phyloP scores from a whole-genome alignment of 1,140 invertebrate species.

The Drosophila azteca region DNA sequence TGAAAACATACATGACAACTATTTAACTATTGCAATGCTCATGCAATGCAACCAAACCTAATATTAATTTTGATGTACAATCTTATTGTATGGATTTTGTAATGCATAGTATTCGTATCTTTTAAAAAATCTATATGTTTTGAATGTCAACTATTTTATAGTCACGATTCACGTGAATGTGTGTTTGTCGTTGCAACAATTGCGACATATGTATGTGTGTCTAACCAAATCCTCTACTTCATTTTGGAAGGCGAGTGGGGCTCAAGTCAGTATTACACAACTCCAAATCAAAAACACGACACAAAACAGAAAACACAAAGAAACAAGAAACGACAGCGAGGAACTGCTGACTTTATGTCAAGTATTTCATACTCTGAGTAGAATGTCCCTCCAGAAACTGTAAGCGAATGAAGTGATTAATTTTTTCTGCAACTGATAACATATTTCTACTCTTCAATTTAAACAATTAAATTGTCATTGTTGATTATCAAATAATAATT shows the following conservation, averaged over 20 bases:
- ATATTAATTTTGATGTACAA: constrained; percentile 49
- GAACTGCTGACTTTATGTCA: constrained; percentile 45
- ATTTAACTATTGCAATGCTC: constrained; percentile 63
- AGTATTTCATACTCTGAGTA: constrained; percentile 62
- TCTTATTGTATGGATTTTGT: constrained; percentile 52
- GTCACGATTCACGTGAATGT: constrained; percentile 59
- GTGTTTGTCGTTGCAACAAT: constrained; percentile 66
- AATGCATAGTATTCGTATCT: constrained; percentile 63
- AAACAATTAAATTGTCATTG: constrained; percentile 81
- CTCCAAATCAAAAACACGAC: constrained; percentile 11
- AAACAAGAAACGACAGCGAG: constrained; percentile 19
- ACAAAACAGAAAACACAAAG: no score
- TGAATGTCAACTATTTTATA: constrained; percentile 74
- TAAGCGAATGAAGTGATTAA: constrained; percentile 71
- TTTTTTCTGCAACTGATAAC: constrained; percentile 74
- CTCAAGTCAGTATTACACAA: constrained; percentile 38
- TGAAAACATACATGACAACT: constrained; percentile 31
- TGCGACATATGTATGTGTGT: constrained; percentile 26
- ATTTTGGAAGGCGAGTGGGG: constrained; percentile 26
- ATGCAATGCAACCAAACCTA: constrained; percentile 45
- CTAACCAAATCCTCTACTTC: constrained; percentile 37
- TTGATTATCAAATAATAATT: constrained; percentile 79
- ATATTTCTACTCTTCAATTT: constrained; percentile 77
- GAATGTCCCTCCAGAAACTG: constrained; percentile 68
- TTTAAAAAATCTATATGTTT: constrained; percentile 77